Conservation (phyloP, 2,797 vertebrate species). For the Gallinago nigripennis region DNA sequence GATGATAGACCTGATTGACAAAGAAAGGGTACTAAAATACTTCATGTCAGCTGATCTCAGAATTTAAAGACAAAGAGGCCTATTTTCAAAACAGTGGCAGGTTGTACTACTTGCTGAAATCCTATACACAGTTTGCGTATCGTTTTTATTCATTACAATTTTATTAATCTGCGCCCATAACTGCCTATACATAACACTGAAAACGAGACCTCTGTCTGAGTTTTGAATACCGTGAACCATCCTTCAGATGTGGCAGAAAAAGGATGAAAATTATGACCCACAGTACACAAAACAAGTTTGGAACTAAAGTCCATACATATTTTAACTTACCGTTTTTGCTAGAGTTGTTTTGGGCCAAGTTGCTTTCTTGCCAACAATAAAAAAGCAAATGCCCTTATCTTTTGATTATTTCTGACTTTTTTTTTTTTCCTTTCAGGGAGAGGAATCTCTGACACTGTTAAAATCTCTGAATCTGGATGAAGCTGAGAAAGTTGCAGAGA, state of each 20-base stretch:
- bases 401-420: neutral
- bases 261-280: neutral
- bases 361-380: neutral
- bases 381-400: neutral
- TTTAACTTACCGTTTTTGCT: neutral
- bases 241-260: neutral
- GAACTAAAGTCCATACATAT: neutral
- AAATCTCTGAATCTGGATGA: constrained; percentile 81
- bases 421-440: constrained; percentile 73
- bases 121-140: accelerated
- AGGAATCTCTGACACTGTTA: constrained; percentile 81
- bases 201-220: neutral
- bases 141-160: neutral
- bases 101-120: neutral
- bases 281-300: neutral
- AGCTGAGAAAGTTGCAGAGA: constrained; percentile 84
- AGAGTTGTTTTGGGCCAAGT: neutral
- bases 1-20: constrained; percentile 84
- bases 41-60: neutral
- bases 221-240: neutral
- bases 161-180: neutral
- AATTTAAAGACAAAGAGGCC: neutral
- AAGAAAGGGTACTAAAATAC: constrained; percentile 78
- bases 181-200: neutral
- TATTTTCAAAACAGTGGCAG: neutral